Conservation (phyloP, 2,888 invertebrate genomes). For the Sinopyrophorus schimmeli region DNA sequence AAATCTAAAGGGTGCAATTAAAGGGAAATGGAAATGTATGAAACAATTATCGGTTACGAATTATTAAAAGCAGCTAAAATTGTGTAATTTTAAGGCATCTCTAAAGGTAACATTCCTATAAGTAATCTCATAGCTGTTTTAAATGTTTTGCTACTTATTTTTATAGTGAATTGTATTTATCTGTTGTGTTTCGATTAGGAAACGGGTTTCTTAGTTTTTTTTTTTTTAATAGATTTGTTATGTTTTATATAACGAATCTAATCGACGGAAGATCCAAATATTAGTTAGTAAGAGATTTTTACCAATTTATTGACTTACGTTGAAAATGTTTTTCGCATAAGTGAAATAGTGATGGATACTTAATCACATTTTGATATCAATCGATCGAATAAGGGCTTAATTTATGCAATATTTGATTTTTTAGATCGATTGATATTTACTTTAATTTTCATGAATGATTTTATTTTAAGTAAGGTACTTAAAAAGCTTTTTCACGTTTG, state of each 20-base stretch:
- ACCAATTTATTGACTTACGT: neutral
- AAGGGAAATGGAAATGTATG: too few species aligned
- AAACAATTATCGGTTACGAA: too few species aligned
- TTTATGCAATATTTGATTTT: too few species aligned
- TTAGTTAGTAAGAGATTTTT: neutral
- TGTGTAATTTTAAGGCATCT: too few species aligned
- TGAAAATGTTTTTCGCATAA: neutral
- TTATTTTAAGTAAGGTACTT: neutral
- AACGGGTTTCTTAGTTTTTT: slow-evolving; percentile 3
- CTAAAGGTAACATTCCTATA: too few species aligned
- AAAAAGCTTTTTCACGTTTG: too few species aligned
- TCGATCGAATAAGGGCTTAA: too few species aligned
- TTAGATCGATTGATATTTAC: too few species aligned
- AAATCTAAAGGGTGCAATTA: too few species aligned
- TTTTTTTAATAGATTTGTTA: slow-evolving; percentile 44
- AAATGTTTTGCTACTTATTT: neutral
- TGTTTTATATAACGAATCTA: slow-evolving; percentile 19
- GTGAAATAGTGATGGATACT: neutral
- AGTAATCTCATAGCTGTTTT: neutral
- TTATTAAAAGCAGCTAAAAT: too few species aligned
- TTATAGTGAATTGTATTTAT: neutral
- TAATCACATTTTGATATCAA: too few species aligned
- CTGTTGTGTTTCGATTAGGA: slow-evolving; percentile 9
- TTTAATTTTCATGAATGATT: neutral
- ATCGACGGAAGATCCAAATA: slow-evolving; percentile 9